Percentiles rank a stretch among this genome's conserved stretches.
Evolutionary conservation across 2,888 invertebrate species (phyloP).

Genomic region (Tromatobia lineatoria): DNA sequence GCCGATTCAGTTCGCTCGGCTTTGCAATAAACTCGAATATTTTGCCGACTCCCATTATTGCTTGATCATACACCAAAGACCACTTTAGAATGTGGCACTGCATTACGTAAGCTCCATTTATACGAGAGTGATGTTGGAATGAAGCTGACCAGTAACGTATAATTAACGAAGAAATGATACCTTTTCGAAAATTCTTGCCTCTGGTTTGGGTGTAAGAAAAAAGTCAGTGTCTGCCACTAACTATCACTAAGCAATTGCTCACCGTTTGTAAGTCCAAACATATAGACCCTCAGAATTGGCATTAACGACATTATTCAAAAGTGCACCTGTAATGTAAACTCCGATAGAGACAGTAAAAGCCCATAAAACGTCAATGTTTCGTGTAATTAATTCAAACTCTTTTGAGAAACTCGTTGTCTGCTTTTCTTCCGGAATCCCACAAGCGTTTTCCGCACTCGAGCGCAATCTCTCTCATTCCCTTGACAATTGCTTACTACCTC

Average conservation of each 20-base stretch:
- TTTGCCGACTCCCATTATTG: constrained; percentile 48
- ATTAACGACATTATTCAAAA: background rate
- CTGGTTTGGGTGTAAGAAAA: background rate
- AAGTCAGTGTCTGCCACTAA: background rate
- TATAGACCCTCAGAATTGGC: background rate
- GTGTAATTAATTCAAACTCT: constrained; percentile 23
- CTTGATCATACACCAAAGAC: constrained; percentile 18
- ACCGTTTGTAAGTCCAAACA: background rate
- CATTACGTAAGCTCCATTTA: constrained; percentile 10
- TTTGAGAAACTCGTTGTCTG: background rate
- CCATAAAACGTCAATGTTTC: background rate
- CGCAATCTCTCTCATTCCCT: background rate
- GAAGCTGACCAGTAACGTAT: constrained; percentile 12
- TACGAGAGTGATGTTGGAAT: constrained; percentile 44
- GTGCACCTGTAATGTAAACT: background rate
- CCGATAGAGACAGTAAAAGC: background rate
- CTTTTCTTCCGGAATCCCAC: background rate
- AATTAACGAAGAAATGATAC: constrained; percentile 53
- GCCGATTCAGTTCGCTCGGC: constrained; percentile 21
- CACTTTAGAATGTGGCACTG: constrained; percentile 15
- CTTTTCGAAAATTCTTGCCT: constrained; percentile 28
- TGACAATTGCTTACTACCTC: constrained; percentile 10
- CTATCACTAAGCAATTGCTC: background rate
- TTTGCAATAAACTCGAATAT: constrained; percentile 36
- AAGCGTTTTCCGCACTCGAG: background rate